Percentiles rank a stretch among this genome's conserved stretches.
These are phyloP conservation scores for Noctua janthina DNA, from an alignment of 2,888 invertebrate species.

Conservation along the genomic window DNA sequence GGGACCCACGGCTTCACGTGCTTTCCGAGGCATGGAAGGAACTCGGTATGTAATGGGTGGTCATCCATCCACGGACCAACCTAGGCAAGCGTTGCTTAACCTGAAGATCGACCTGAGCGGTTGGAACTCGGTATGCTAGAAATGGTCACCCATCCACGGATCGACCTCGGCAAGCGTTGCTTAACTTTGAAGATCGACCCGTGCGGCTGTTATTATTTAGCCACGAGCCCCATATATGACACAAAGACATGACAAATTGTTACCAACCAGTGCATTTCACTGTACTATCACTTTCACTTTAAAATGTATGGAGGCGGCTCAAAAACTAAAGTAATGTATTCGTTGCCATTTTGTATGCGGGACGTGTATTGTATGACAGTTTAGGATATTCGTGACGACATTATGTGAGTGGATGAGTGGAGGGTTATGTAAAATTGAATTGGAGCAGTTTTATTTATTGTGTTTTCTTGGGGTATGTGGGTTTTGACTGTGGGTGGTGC, in stretches of 20 bases:
- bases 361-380: conserved; percentile 43
- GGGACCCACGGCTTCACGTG: background rate
- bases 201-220: background rate
- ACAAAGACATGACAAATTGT: background rate
- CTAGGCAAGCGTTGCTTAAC: background rate
- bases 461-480: background rate
- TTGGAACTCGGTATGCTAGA: background rate
- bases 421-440: conserved; percentile 29
- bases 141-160: background rate
- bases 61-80: background rate
- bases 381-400: conserved; percentile 41
- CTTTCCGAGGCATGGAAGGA: background rate
- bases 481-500: background rate
- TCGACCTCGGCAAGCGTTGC: background rate
- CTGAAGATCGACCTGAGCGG: background rate
- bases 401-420: conserved; percentile 3
- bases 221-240: background rate
- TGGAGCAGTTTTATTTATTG: conserved; percentile 12
- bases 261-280: conserved; percentile 1
- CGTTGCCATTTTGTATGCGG: conserved; percentile 52
- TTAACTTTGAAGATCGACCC: background rate
- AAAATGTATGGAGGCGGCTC: conserved; percentile 56
- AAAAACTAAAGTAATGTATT: conserved; percentile 58
- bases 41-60: background rate
- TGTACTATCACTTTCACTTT: conserved; percentile 64